Evolutionary conservation across 2,888 invertebrate species (phyloP), one percentile per base, ranked within the genome.

Genomic region (Myopa tessellatipennis): DNA sequence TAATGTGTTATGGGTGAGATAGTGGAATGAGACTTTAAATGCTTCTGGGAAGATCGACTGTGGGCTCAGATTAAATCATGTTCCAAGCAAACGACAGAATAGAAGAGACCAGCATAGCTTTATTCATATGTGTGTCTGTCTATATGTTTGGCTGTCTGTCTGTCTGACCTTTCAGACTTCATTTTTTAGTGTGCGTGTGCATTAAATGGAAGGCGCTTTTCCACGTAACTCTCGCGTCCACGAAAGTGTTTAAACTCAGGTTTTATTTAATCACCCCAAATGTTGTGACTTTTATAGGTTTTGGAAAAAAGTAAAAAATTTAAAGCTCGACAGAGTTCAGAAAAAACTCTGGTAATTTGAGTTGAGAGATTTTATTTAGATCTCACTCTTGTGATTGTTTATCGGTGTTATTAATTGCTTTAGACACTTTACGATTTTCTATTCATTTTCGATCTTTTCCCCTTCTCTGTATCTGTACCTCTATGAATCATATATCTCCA

Each of bases 401-500:
- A 34, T 58, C 55, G 14, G 72, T 26, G 26, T 50, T 50, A 55
- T 74, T 79, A 65, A 74, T 77, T 74, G 76, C 50, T 52, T 65
- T 63, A 52, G 50, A 26, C 36, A 71, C 38, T 68, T 75, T 60
- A 45, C 67, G 78, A 34, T 68, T 63, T 81, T 73, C 70, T 76
- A 55, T 63, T 82, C 85, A 85, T 85, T 86, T 85, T 85, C 85
- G 85, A 45, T 45, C 6, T 26, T 26, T 26, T 26, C 26, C 26
- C 26, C 26, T 26, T 26, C 26, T 26, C 26, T 26, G 26, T 26
- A 26, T 26, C 26, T 26, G 26, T 26, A 26, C 26, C 26, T 26
- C 26, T 26, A 26, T 26, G 26, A 1, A 26, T 26, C 26, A 26
- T 26, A 26, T 26, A 26, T 26, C 26, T 26, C 26, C 26, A 26